Percentiles rank a stretch among this genome's conserved stretches.
These are phyloP conservation scores for Pemphigus obesinymphae DNA, from an alignment of 1,140 invertebrate species.

Conservation along the genomic window DNA sequence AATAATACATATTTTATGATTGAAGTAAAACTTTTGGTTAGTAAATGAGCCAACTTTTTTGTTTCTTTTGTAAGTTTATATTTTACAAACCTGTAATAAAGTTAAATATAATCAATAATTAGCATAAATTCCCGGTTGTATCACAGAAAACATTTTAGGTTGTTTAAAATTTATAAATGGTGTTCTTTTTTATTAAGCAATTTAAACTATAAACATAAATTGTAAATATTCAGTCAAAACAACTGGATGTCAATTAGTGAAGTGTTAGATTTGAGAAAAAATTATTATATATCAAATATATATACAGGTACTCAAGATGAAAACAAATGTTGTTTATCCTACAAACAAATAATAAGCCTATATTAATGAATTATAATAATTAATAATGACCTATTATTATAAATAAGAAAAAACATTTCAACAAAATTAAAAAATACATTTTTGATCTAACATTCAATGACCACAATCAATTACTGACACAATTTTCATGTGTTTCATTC, in stretches of 20 bases:
- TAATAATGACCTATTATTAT: conserved; percentile 26
- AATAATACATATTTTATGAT: neutral
- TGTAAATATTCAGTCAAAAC: conserved; percentile 37
- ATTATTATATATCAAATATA: conserved; percentile 20
- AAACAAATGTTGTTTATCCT: conserved; percentile 30
- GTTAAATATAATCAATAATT: conserved; percentile 5
- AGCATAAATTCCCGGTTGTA: neutral
- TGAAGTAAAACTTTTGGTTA: neutral
- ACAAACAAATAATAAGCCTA: conserved; percentile 28
- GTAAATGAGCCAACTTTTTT: conserved; percentile 7
- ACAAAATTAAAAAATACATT: conserved; percentile 41
- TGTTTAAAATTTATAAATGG: neutral
- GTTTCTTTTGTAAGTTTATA: neutral
- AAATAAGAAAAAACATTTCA: conserved; percentile 32
- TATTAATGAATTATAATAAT: conserved; percentile 23
- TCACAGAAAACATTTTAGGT: conserved; percentile 5
- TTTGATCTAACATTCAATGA: conserved; percentile 29
- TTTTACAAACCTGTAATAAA: neutral
- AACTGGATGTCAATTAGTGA: conserved; percentile 8
- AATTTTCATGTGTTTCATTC: conserved; percentile 34
- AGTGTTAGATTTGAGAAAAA: conserved; percentile 29
- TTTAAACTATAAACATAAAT: conserved; percentile 17
- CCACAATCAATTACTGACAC: conserved; percentile 15
- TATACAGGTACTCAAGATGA: conserved; percentile 12
- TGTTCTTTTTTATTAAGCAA: conserved; percentile 1